Conservation (phyloP, 1,140 invertebrate species). For the Globodera ellingtonae region DNA sequence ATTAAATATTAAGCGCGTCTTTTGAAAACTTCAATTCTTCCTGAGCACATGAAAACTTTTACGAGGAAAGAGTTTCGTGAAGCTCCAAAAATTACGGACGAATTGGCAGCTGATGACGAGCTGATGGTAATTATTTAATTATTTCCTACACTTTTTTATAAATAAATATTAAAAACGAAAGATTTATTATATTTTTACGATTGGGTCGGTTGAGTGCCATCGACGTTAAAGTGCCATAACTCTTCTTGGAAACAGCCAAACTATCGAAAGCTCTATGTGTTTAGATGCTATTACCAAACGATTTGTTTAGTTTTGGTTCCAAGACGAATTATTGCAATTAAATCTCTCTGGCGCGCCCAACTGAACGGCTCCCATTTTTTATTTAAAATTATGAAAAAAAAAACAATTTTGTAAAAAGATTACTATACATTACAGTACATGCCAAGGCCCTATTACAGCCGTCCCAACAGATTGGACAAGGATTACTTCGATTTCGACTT, state of each 20-base stretch:
- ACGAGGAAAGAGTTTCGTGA: constrained; percentile 57
- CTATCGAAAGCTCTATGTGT: no score
- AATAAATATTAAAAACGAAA: constrained; percentile 17
- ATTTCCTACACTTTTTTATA: background rate
- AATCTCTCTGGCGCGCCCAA: no score
- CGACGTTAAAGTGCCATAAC: no score
- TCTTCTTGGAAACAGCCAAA: no score
- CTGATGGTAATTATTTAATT: constrained; percentile 35
- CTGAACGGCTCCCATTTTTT: no score
- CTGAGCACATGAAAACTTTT: constrained; percentile 53
- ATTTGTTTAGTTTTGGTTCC: no score
- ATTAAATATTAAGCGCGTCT: constrained; percentile 41
- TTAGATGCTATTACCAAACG: no score
- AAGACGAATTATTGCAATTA: no score
- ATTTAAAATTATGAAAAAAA: background rate
- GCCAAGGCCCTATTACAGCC: constrained; percentile 62
- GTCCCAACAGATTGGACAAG: constrained; percentile 59
- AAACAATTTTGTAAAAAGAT: background rate
- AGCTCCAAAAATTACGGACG: constrained; percentile 55
- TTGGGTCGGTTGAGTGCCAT: no score
- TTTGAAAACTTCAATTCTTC: constrained; percentile 53
- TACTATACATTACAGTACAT: constrained; percentile 48
- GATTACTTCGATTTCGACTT: constrained; percentile 65
- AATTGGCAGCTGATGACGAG: constrained; percentile 53
- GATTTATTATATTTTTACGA: no score